These are phyloP conservation scores for Phytoseiulus persimilis DNA, from an alignment of 2,888 invertebrate genomes.

Conservation along the genomic window DNA sequence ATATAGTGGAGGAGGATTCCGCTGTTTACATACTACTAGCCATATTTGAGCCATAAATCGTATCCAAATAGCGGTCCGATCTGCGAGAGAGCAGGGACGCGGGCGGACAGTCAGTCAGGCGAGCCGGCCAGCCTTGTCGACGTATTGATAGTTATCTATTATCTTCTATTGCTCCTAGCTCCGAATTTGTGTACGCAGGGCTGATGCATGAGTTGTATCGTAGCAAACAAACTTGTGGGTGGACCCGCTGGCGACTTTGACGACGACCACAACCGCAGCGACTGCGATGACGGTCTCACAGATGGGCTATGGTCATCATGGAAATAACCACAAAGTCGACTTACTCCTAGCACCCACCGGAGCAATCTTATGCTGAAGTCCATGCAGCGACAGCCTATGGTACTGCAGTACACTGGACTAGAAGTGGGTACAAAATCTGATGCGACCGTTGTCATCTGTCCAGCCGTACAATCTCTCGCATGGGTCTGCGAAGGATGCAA, in stretches of 20 bases:
- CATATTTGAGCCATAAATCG: constrained; percentile 5
- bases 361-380: background rate
- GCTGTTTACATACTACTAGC: background rate
- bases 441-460: background rate
- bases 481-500: background rate
- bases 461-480: background rate
- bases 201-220: background rate
- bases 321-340: background rate
- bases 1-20: background rate
- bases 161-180: background rate
- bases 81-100: background rate
- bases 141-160: background rate
- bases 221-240: background rate
- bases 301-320: background rate
- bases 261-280: background rate
- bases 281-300: background rate
- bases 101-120: background rate
- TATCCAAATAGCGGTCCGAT: background rate
- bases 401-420: background rate
- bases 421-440: background rate
- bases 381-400: background rate
- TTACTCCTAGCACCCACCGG: background rate
- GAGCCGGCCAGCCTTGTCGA: background rate
- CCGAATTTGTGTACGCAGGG: background rate
- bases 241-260: background rate